Evolutionary conservation across 2,888 invertebrate genomes (phyloP), one percentile per base, ranked within the genome.

Genomic region (Nezara viridula): DNA sequence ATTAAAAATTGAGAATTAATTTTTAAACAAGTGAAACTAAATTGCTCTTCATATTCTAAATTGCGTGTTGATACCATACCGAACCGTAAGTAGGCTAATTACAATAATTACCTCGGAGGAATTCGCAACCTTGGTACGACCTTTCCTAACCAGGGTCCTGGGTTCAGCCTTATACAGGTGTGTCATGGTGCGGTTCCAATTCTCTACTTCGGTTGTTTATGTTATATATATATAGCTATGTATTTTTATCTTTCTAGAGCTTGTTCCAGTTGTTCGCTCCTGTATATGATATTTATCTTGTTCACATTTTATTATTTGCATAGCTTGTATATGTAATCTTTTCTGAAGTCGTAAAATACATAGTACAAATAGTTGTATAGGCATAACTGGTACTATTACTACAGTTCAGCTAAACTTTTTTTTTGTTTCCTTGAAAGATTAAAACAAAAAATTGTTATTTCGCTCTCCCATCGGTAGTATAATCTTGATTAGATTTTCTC

Each of bases 171-270:
- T 37, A 73, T 37, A 73, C 7, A 73, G 66, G 66, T 73, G 66
- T 73, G 66, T 66, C 66, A 66, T 66, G 66, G 66, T 66, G 14
- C 32, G 32, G 37, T 32, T 73, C 66, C 66, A 73, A 73, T 73
- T 73, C 66, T 73, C 37, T 21, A 37, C 37, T 73, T 37, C 37
- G 66, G 66, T 21, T 73, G 66, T 73, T 37, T 73, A 73, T 37
- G 66, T 19, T 21, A 21, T 37, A 37, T 37, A 55, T 55, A 73
- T 73, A 19, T 14, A 60, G 19, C 16, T 14, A 7, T 73, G 19
- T 73, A 73, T 73, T 73, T 73, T 73, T 73, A 73, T 73, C 66
- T 37, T 73, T 66, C 32, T 32, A 21, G 9, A 1, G 32, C 32
- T n/a, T n/a, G 7, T 37, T 32, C 10, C 27, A 66, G 66, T 37